Conservation (phyloP, 2,888 invertebrate genomes). For the Pachydiplax longipennis region DNA sequence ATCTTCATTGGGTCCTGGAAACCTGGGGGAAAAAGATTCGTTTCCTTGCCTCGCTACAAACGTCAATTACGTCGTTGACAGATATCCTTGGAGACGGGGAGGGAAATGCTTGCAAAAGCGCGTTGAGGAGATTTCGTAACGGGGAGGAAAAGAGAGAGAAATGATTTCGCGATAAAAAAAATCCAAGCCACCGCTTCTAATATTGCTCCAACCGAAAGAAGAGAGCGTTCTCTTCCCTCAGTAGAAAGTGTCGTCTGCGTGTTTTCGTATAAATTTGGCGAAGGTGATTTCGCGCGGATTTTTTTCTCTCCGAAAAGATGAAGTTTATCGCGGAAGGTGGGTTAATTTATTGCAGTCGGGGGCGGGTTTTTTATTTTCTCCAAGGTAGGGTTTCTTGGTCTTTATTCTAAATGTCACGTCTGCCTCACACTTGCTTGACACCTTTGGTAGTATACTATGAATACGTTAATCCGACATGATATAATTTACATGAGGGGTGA, state of each 20-base stretch:
- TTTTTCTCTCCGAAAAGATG: background rate
- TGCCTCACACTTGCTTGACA: too few species aligned
- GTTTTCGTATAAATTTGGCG: background rate
- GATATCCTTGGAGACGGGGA: slow-evolving; percentile 20
- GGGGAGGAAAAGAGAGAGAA: background rate
- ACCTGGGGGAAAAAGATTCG: background rate
- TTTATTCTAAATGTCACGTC: too few species aligned
- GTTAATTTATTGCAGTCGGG: background rate
- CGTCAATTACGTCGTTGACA: slow-evolving; percentile 34
- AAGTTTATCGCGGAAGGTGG: background rate
- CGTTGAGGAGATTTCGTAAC: background rate
- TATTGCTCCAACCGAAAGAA: background rate
- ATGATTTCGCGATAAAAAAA: background rate
- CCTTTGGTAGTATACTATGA: too few species aligned
- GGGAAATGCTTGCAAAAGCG: slow-evolving; percentile 32
- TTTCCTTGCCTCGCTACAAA: slow-evolving; percentile 25
- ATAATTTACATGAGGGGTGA: too few species aligned
- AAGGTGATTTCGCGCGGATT: background rate
- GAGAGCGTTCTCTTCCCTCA: background rate
- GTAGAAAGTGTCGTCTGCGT: background rate
- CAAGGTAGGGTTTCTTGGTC: too few species aligned
- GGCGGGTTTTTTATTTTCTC: background rate
- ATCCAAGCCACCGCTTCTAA: background rate
- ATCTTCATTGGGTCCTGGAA: background rate
- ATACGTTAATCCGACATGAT: too few species aligned